Percentiles rank a stretch among this genome's conserved stretches.
Conservation (phyloP, 35 echinoderm and acorn worm genomes). For the Ophiothrix spiculata region DNA sequence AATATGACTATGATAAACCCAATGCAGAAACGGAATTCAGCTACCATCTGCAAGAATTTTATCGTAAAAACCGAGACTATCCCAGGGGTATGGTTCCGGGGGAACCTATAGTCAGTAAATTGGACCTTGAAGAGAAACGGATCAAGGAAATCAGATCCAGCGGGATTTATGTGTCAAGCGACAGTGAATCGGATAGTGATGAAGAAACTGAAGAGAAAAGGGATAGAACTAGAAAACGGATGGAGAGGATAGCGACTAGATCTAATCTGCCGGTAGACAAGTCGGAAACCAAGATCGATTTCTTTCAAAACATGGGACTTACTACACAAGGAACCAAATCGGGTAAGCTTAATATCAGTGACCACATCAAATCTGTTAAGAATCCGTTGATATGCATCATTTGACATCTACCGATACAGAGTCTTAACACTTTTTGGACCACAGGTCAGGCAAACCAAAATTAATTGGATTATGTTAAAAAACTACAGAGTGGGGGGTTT, state of each 20-base stretch:
- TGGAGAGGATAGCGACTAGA: constrained; percentile 62
- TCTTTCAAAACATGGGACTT: constrained; percentile 75
- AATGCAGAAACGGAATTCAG: constrained; percentile 73
- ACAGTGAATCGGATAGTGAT: constrained; percentile 94
- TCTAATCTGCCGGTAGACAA: constrained; percentile 70
- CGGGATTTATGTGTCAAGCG: constrained; percentile 86
- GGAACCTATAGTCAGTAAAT: constrained; percentile 64
- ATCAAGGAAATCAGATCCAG: constrained; percentile 47
- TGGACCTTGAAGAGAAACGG: constrained; percentile 78
- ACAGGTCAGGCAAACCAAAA: no score
- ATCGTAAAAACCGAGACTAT: constrained; percentile 47
- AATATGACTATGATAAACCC: constrained; percentile 75
- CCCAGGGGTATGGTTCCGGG: constrained; percentile 1
- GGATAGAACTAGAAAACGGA: constrained; percentile 67
- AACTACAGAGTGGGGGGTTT: no score
- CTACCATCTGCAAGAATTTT: constrained; percentile 70
- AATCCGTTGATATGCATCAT: no score
- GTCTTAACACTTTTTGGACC: no score
- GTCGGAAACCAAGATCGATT: constrained; percentile 66
- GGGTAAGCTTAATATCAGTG: constrained; percentile 64
- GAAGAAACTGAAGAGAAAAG: constrained; percentile 80
- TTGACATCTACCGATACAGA: no score
- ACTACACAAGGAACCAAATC: constrained; percentile 72
- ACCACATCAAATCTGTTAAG: no score
- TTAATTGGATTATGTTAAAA: no score